Evolutionary conservation across 2,797 vertebrate species (phyloP).

Genomic region (Lemur catta): DNA sequence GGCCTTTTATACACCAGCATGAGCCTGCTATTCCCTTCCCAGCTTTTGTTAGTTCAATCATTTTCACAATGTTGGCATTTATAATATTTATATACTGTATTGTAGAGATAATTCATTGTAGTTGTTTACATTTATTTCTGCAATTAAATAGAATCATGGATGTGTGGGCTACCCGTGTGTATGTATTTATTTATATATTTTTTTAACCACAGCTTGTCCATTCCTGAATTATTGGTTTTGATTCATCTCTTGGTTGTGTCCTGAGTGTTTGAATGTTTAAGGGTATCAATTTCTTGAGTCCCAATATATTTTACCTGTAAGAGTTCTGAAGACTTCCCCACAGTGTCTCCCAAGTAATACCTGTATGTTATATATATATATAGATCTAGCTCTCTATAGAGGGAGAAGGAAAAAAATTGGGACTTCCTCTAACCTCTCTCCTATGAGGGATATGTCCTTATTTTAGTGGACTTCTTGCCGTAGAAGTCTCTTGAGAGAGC

Average conservation of each 20-base stretch:
- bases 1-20: background rate
- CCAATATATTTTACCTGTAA: background rate
- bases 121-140: background rate
- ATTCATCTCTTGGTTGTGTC: background rate
- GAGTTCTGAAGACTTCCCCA: background rate
- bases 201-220: background rate
- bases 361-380: background rate
- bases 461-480: background rate
- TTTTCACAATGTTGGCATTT: background rate
- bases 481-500: background rate
- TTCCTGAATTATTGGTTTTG: constrained; percentile 30
- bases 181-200: background rate
- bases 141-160: background rate
- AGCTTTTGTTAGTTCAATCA: background rate
- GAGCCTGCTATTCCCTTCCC: background rate
- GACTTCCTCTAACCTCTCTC: background rate
- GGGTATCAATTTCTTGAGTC: background rate
- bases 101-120: background rate
- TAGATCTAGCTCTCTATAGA: background rate
- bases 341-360: background rate
- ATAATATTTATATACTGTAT: background rate
- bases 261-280: constrained; percentile 26
- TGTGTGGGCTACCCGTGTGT: background rate
- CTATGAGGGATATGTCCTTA: background rate
- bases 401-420: background rate